These are phyloP conservation scores for Mus musculus DNA, from an alignment of 2,113 vertebrate species.

Conservation along the genomic window DNA sequence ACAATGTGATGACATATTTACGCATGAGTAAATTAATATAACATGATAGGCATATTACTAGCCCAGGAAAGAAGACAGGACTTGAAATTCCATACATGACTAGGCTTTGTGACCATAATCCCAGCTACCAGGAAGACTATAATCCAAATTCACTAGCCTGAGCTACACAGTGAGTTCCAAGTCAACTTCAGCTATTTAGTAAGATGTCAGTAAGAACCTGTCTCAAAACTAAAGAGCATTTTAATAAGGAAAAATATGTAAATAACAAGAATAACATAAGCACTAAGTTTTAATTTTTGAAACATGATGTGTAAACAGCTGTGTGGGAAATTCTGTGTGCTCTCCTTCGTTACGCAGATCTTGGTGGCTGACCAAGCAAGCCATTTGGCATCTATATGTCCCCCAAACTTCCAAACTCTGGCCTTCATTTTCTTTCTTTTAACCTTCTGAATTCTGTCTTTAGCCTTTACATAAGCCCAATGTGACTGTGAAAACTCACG, in stretches of 20 bases:
- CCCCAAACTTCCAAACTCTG: not conserved
- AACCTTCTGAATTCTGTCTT: not conserved
- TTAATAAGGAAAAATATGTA: not conserved
- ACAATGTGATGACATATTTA: not conserved
- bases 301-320: not conserved
- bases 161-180: not conserved
- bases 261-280: not conserved
- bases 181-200: not conserved
- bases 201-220: not conserved
- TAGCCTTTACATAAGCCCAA: not conserved
- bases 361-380: not conserved
- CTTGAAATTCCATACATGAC: not conserved
- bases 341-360: not conserved
- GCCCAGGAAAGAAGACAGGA: not conserved
- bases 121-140: not conserved
- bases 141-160: not conserved
- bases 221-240: not conserved
- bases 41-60: not conserved
- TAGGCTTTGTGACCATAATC: no score
- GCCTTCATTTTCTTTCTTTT: not conserved
- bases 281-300: not conserved
- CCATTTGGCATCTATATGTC: not conserved
- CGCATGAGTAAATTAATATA: not conserved
- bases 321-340: not conserved
- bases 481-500: not conserved